These are phyloP conservation scores for Tarsius wallacei DNA, from an alignment of 2,797 vertebrate genomes.

Conservation along the genomic window DNA sequence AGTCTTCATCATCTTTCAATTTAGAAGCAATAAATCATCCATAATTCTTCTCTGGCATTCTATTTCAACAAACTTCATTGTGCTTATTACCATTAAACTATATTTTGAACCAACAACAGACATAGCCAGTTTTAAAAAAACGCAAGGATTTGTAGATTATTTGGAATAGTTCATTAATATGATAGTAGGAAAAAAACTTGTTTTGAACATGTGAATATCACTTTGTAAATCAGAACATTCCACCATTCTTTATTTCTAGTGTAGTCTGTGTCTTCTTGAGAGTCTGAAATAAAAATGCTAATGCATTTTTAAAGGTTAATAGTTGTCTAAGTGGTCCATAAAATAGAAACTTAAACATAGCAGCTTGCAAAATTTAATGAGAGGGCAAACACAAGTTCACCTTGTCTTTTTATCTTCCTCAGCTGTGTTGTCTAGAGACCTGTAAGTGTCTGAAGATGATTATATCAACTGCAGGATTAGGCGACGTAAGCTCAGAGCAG, in stretches of 20 bases:
- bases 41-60: constrained; percentile 74
- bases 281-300: constrained; percentile 81
- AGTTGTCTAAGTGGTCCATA: constrained; percentile 80
- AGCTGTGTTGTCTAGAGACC: constrained; percentile 57
- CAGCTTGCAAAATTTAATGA: constrained; percentile 80
- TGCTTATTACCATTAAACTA: neutral
- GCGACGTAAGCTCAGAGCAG: constrained; percentile 48
- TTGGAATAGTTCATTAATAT: neutral
- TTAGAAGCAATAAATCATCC: constrained; percentile 71
- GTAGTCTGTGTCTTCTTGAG: constrained; percentile 51
- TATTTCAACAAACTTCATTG: constrained; percentile 68
- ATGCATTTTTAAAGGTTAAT: constrained; percentile 85
- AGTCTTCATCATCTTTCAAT: constrained; percentile 83
- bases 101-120: constrained; percentile 34
- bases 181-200: neutral
- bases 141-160: neutral
- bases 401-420: constrained; percentile 78
- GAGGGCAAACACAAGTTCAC: constrained; percentile 73
- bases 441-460: constrained; percentile 70
- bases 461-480: constrained; percentile 78
- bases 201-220: constrained; percentile 51
- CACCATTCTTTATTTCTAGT: constrained; percentile 38
- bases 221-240: constrained; percentile 30
- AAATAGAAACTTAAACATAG: constrained; percentile 74
- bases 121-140: neutral